Evolutionary conservation across 53 echinoderm and acorn worm species (phyloP), one percentile per base, ranked within the genome.

Genomic region (Henricia sp.): DNA sequence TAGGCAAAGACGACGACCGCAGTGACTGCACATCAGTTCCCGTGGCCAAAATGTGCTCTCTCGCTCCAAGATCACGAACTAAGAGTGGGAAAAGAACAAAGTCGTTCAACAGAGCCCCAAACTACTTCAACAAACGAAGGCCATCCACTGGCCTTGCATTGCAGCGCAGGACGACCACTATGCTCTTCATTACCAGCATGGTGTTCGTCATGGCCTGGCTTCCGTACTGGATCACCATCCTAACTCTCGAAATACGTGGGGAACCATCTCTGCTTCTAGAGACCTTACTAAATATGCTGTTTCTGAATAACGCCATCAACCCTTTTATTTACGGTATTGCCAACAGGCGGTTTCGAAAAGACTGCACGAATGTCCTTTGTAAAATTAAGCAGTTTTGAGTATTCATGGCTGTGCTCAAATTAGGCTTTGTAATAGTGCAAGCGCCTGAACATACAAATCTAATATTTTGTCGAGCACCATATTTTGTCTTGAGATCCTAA

Each of bases 281-380:
- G 0, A 58, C 27, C 12, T 60, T 34, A 34, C 29, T 23, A 34
- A 60, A 32, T 30, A 9, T 2, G 6, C 10, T 23, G n/a, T n/a
- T n/a, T n/a, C 30, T 10, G n/a, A 8, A 29, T 0, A 25, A 32
- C 4, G 20, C 5, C 10, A 29, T 29, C 9, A 58, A 58, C 1
- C 29, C 17, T 30, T 50, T 48, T 24, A 71, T 32, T 48, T 71
- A 51, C 16, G 74, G 37, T 16, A 23, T 55, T 17, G 53, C 35
- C 26, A 38, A 54, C 59, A 52, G 76, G 27, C 57, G 76, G 40
- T 76, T 76, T 40, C 26, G 59, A 55, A 58, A 57, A 37, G 76
- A 76, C 34, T 58, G 76, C 27, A 41, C 26, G 16, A 30, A 76
- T 1, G 58, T 27, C 6, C 25, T 58, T 6, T 19, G 59, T 10